Conservation (phyloP, 2,113 vertebrate species). For the Tetrax tetrax region DNA sequence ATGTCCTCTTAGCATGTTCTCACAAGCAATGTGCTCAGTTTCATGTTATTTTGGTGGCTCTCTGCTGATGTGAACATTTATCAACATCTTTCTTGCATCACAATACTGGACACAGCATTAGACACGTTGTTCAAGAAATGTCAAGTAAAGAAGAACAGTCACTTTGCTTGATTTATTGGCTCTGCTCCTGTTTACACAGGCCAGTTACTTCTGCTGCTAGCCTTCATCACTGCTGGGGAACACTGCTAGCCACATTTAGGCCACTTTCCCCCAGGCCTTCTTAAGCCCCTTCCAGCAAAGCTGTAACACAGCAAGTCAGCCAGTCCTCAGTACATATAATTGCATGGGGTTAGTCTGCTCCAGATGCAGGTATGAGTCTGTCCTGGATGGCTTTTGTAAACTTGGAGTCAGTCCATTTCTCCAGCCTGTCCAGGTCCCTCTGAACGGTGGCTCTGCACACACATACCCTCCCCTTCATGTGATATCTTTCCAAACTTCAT, state of each 20-base stretch:
- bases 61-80: neutral
- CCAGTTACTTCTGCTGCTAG: neutral
- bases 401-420: neutral
- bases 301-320: neutral
- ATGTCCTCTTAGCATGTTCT: neutral
- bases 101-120: neutral
- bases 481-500: neutral
- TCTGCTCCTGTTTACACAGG: neutral
- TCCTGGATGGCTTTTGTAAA: neutral
- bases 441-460: neutral
- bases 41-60: neutral
- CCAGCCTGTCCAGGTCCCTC: neutral
- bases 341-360: neutral
- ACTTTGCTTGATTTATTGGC: neutral
- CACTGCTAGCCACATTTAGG: neutral
- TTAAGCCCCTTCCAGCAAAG: neutral
- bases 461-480: rapidly evolving
- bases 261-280: neutral
- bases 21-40: neutral
- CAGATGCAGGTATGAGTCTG: neutral
- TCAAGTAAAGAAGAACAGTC: neutral
- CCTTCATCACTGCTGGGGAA: neutral
- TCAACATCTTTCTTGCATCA: neutral
- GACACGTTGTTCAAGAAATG: neutral
- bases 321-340: neutral